phyloP scores from a whole-genome alignment of 2,888 invertebrate genomes.

The Eupithecia insigniata region DNA sequence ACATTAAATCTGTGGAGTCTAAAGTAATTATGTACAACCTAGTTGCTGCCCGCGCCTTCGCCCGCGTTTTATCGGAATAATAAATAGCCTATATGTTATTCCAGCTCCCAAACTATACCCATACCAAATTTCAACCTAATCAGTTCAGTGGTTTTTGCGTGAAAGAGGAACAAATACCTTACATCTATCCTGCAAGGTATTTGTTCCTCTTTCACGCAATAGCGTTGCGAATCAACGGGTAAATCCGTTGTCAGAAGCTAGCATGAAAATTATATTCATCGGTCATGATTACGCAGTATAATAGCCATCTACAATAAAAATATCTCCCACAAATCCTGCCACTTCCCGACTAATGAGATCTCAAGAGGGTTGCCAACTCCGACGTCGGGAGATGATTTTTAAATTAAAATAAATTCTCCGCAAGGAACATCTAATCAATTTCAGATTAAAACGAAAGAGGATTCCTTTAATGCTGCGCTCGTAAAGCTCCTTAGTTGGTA shows the following conservation, averaged over 20 bases:
- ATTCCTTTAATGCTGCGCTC: conserved; percentile 54
- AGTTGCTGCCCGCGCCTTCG: no score
- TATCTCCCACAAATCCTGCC: conserved; percentile 27
- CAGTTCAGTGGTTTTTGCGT: no score
- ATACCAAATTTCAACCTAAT: no score
- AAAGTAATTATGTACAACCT: no score
- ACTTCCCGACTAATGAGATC: conserved; percentile 67
- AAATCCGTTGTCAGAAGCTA: background rate
- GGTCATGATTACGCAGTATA: conserved; percentile 13
- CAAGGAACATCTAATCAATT: conserved; percentile 64
- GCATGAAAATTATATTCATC: background rate
- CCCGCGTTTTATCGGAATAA: no score
- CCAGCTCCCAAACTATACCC: no score
- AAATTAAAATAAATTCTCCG: conserved; percentile 69
- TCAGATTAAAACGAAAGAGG: conserved; percentile 67
- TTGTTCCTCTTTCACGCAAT: no score
- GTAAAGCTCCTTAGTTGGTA: conserved; percentile 37
- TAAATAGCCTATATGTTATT: no score
- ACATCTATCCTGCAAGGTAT: no score
- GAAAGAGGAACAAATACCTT: no score
- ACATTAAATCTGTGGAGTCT: no score
- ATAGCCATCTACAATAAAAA: conserved; percentile 29
- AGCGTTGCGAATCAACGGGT: no score
- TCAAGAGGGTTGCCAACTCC: conserved; percentile 55
- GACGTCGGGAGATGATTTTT: conserved; percentile 56